Base-by-base conservation (phyloP, 2,888 invertebrate species). In the Prosopocoilus inquinatus region DNA sequence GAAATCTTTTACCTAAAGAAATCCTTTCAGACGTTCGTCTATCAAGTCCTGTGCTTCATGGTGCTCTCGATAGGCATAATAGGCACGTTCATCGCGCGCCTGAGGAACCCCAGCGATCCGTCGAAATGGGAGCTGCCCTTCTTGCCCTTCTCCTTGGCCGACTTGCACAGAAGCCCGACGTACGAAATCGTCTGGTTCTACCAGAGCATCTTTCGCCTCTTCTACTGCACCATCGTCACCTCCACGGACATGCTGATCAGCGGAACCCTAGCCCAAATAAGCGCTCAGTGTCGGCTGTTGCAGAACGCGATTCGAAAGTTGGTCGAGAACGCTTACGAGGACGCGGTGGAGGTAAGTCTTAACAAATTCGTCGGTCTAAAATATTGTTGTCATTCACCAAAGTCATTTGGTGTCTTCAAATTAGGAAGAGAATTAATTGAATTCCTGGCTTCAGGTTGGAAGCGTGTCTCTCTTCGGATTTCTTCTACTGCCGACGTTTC, bases 91-190 rank as follows among this genome's bases (percentile, higher is more conserved):
- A 28, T 43, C 7, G 41, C 33, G 33, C 39, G 50, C 7, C n/a
- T 50, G 20, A 20, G 28, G 33, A 41, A 50, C 16, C 35, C 47
- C n/a, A 41, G 33, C 44, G 43, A 50, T 9, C 15, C 41, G 1
- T 12, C 9, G 11, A 50, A 50, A 43, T 50, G 50, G 50, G 41
- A 39, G n/a, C 20, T 50, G 33, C 50, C 50, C 1, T 50, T 50
- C 33, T 15, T 50, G 20, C 41, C 50, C 5, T 50, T 50, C 12
- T 50, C 50, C 2, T 43, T 50, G 28, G 16, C 34, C 12, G 32
- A 41, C 28, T 33, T 41, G 9, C 28, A 50, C 15, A 11, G 28
- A 20, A 50, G 50, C 44, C 50, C 50, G 9, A 44, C 41, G 32
- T 50, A 20, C 13, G 50, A 50, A 50, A 41, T 50, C 12, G 41